Conservation (phyloP, 2,888 invertebrate genomes). For the Tiliacea aurago region DNA sequence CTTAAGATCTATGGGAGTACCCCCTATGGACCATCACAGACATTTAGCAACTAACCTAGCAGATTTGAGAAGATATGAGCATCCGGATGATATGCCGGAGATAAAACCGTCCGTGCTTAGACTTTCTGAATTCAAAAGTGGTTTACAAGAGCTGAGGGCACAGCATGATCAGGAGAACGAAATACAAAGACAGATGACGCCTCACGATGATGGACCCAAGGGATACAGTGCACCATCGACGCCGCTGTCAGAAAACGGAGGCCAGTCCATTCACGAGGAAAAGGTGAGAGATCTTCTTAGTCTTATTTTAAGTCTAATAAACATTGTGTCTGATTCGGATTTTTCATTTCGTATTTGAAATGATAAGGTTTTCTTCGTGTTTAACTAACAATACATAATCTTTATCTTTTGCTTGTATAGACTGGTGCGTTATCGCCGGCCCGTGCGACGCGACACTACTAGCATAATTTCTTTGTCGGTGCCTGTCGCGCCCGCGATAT, state of each 20-base stretch:
- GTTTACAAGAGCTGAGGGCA: conserved; percentile 85
- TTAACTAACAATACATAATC: not conserved
- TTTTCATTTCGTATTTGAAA: conserved; percentile 39
- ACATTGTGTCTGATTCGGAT: not conserved
- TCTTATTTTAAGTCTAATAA: conserved; percentile 31
- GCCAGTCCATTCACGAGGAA: conserved; percentile 87
- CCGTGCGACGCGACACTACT: no score
- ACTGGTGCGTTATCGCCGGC: no score
- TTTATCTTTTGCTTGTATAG: no score
- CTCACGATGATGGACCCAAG: conserved; percentile 87
- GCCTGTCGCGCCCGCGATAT: no score
- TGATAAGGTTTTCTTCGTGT: not conserved
- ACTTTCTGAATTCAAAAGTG: conserved; percentile 87
- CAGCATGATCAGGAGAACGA: conserved; percentile 87
- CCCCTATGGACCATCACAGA: conserved; percentile 86
- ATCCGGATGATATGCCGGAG: conserved; percentile 88
- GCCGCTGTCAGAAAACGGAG: conserved; percentile 88
- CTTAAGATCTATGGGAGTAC: conserved; percentile 91
- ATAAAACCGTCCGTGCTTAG: conserved; percentile 89
- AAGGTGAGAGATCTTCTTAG: conserved; percentile 81
- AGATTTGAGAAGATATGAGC: conserved; percentile 87
- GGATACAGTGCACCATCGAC: conserved; percentile 90
- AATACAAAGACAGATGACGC: conserved; percentile 85
- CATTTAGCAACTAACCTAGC: conserved; percentile 87
- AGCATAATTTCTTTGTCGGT: no score